Conservation (phyloP, 2,888 invertebrate genomes). For the Limnephilus marmoratus region DNA sequence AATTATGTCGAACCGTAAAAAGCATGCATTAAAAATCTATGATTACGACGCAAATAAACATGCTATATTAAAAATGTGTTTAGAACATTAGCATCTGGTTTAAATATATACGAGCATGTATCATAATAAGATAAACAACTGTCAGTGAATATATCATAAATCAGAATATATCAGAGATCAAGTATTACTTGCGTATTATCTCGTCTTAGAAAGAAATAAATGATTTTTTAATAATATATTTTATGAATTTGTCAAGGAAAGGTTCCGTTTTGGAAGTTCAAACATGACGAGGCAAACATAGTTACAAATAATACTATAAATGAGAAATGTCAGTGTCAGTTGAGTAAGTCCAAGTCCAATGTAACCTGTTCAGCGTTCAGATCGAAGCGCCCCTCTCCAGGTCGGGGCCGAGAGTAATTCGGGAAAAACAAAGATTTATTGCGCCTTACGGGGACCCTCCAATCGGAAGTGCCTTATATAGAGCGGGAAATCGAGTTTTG, state of each 20-base stretch:
- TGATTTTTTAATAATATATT: background rate
- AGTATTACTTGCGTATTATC: no score
- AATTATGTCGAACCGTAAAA: no score
- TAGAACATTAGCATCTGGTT: no score
- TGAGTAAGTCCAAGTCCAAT: background rate
- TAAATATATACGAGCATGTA: no score
- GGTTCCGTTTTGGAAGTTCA: background rate
- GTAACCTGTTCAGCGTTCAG: slow-evolving; percentile 20
- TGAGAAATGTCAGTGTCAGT: background rate
- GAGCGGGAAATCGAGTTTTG: slow-evolving; percentile 63
- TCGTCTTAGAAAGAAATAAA: background rate
- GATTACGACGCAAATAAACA: no score
- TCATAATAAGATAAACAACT: no score
- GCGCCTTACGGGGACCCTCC: slow-evolving; percentile 51
- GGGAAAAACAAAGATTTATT: slow-evolving; percentile 65
- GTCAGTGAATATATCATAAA: no score
- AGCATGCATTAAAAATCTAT: no score
- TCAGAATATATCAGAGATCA: no score
- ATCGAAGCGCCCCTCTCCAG: background rate
- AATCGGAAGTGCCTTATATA: slow-evolving; percentile 55
- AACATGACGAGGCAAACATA: background rate
- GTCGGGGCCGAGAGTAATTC: slow-evolving; percentile 51
- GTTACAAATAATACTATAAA: background rate
- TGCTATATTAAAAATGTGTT: no score
- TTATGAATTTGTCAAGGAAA: background rate